Evolutionary conservation across 1,140 invertebrate species (phyloP).

Genomic region (Sitophilus oryzae): DNA sequence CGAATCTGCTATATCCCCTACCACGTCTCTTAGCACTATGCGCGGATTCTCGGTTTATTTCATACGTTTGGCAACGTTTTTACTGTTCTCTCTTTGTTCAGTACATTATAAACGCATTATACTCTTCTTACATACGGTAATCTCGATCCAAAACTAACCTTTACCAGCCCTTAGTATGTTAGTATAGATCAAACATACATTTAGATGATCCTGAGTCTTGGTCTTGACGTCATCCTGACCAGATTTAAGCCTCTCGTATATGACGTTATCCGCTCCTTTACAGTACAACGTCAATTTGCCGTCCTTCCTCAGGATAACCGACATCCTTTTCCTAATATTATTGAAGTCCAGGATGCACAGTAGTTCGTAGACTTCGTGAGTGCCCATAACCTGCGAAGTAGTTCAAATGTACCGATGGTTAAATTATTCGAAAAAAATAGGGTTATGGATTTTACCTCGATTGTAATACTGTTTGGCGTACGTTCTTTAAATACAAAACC

Average conservation of each 20-base stretch:
- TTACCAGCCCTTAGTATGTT: no score
- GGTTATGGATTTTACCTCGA: slow-evolving; percentile 49
- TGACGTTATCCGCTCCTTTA: slow-evolving; percentile 98
- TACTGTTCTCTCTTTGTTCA: no score
- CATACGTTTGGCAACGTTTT: no score
- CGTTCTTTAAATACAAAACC: slow-evolving; percentile 96
- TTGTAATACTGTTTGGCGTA: slow-evolving; percentile 89
- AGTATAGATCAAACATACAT: slow-evolving; percentile 58
- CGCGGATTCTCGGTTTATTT: no score
- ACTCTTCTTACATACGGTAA: no score
- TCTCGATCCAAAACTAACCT: no score
- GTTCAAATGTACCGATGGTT: neutral
- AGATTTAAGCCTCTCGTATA: slow-evolving; percentile 84
- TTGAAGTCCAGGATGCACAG: slow-evolving; percentile 98
- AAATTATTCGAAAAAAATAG: neutral
- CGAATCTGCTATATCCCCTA: no score
- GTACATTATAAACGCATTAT: no score
- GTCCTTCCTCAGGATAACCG: slow-evolving; percentile 86
- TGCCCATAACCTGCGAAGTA: slow-evolving; percentile 58
- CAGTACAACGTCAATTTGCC: slow-evolving; percentile 88
- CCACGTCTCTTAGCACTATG: no score
- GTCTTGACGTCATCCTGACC: slow-evolving; percentile 69
- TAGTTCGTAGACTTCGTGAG: slow-evolving; percentile 86
- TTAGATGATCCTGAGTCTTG: slow-evolving; percentile 89
- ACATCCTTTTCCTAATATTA: slow-evolving; percentile 98